Conservation (phyloP, 2,797 vertebrate genomes). For the Melanotaenia parkinsoni region DNA sequence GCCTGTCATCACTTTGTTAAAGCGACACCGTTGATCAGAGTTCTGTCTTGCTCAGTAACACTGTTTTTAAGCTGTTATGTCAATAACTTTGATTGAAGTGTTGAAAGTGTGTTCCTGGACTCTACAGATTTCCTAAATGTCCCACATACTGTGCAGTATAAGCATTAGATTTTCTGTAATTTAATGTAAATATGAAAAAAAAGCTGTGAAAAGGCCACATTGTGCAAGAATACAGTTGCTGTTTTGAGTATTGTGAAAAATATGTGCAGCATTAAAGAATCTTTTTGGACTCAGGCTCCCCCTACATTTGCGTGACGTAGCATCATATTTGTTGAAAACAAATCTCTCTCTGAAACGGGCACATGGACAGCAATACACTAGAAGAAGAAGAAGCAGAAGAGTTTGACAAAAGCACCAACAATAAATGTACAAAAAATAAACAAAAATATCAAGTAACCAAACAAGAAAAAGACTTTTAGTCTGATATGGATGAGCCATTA, state of each 20-base stretch:
- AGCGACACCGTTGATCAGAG: neutral
- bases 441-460: too few relatives aligned
- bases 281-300: too few relatives aligned
- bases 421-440: too few relatives aligned
- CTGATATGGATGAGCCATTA: too few relatives aligned
- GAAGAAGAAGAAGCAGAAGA: too few relatives aligned
- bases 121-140: neutral
- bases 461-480: too few relatives aligned
- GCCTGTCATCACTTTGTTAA: conserved; percentile 22
- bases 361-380: too few relatives aligned
- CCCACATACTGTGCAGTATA: neutral
- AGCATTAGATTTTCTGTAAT: neutral
- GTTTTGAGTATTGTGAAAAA: neutral
- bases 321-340: too few relatives aligned
- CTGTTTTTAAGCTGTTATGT: neutral
- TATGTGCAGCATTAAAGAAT: neutral
- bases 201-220: neutral
- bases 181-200: neutral
- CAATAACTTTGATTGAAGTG: neutral
- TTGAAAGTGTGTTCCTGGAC: neutral
- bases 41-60: conserved; percentile 1
- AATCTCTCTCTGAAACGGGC: too few relatives aligned
- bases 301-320: too few relatives aligned
- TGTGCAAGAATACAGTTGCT: neutral
- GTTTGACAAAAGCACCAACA: too few relatives aligned